Conservation (phyloP, 35 echinoderm and acorn worm species). For the Stichopus chloronotus region DNA sequence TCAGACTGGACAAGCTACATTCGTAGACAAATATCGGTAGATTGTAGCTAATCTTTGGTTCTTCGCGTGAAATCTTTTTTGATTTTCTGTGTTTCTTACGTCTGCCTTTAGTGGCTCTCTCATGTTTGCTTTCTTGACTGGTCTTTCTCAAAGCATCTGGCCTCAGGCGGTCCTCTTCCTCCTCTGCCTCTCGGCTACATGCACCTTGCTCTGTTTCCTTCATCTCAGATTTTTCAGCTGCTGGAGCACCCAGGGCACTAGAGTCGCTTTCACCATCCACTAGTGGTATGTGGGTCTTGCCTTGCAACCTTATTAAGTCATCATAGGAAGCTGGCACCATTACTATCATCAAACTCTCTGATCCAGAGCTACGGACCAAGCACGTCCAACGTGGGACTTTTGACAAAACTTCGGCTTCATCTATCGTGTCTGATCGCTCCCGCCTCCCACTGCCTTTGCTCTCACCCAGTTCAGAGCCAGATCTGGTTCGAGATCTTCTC, state of each 20-base stretch:
- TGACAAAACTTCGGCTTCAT: constrained; percentile 4
- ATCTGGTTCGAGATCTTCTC: constrained; percentile 10
- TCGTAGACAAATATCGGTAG: constrained; percentile 94
- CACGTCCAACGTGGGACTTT: constrained; percentile 77
- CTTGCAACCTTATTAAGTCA: constrained; percentile 79
- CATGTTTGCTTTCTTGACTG: neutral
- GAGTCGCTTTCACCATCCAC: constrained; percentile 41
- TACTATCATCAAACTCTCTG: constrained; percentile 66
- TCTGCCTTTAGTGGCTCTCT: neutral
- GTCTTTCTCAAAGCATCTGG: neutral
- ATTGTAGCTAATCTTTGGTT: constrained; percentile 33
- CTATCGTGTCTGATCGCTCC: constrained; percentile 15
- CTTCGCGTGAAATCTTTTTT: neutral
- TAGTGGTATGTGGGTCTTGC: neutral
- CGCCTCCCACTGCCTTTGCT: neutral
- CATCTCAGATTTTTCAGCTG: neutral
- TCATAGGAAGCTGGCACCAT: constrained; percentile 77
- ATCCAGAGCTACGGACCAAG: constrained; percentile 67
- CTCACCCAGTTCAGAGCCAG: constrained; percentile 35
- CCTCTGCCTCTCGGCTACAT: neutral
- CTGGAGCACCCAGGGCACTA: neutral
- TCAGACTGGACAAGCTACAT: constrained; percentile 73
- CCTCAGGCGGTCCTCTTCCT: constrained; percentile 13
- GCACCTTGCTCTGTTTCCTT: neutral
- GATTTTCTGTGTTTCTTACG: neutral